Evolutionary conservation across 1,140 invertebrate genomes (phyloP), one percentile per base, ranked within the genome.

Genomic region (Drosophila kohkoa): DNA sequence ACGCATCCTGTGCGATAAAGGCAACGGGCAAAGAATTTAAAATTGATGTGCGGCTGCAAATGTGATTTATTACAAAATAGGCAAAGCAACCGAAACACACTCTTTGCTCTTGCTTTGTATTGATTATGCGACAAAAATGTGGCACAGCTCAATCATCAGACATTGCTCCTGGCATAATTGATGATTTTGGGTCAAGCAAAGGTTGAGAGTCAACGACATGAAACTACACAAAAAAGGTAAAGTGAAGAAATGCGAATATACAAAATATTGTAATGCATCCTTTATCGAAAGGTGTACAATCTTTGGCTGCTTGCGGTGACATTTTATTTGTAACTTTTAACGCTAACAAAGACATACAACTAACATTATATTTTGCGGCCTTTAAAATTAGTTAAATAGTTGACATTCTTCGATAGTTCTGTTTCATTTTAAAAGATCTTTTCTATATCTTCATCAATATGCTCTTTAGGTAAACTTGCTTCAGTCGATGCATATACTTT

Each of bases 1-100:
- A n/a, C 10, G 32, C 16, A 25, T 15, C 13, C 15, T 10, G n/a
- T 38, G 1, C 8, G 20, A 25, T 20, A 15, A 11, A 35, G 32
- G n/a, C 45, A 8, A 35, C 20, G 28, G 52, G 30, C n/a, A 55
- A 10, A 1, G 62, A 65, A 46, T 60, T 72, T 72, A 38, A 76
- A 71, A 72, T 71, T 59, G 46, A 64, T 65, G 45, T 71, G 67
- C 35, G 62, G 54, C 54, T 66, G 62, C 30, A 71, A 65, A 59
- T 60, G 59, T 76, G 69, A 76, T 76, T 76, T 76, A 76, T 76
- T 59, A 20, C n/a, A 32, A 48, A 57, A n/a, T 32, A 32, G 32
- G 62, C 60, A 70, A 25, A 45, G 32, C 49, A 68, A 51, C 54
- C 65, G 3, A 25, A 41, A 30, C 30, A 16, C 30, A 15, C 5